phyloP scores from a whole-genome alignment of 2,113 vertebrate genomes.

The Ammodytes marinus region DNA sequence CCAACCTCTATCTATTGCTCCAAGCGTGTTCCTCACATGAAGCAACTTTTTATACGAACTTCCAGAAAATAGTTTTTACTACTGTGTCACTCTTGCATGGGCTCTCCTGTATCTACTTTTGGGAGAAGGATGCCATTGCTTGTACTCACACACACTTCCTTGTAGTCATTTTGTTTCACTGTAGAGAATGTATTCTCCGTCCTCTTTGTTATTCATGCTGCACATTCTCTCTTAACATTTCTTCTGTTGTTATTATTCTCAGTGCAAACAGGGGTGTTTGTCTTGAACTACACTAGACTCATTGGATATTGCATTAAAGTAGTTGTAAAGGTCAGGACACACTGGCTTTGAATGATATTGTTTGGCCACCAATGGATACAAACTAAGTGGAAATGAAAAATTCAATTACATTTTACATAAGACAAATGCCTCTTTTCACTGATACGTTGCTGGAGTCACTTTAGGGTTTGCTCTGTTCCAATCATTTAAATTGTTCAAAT shows the following conservation, averaged over 20 bases:
- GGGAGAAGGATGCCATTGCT: constrained; percentile 21
- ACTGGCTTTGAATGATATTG: background rate
- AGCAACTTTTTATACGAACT: background rate
- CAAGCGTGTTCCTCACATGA: background rate
- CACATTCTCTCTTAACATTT: constrained; percentile 26
- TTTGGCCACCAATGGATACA: background rate
- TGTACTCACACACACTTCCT: constrained; percentile 2
- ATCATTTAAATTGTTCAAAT: background rate
- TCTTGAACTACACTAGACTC: constrained; percentile 8
- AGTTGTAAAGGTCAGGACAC: background rate
- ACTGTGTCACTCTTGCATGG: constrained; percentile 12
- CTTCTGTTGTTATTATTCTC: constrained; percentile 27
- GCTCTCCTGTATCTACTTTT: constrained; percentile 30
- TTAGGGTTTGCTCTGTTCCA: constrained; percentile 2
- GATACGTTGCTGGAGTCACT: background rate
- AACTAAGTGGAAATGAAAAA: background rate
- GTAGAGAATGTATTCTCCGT: constrained; percentile 26
- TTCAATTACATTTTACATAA: background rate
- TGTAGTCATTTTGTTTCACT: constrained; percentile 24
- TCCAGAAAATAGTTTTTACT: background rate
- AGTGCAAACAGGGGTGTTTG: constrained; percentile 30
- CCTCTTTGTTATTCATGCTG: constrained; percentile 8
- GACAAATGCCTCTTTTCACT: constrained; percentile 30
- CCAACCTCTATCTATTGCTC: background rate
- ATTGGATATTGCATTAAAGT: background rate